Evolutionary conservation across 64 coral and sea anemone species (phyloP).

Genomic region (Pachyseris speciosa): DNA sequence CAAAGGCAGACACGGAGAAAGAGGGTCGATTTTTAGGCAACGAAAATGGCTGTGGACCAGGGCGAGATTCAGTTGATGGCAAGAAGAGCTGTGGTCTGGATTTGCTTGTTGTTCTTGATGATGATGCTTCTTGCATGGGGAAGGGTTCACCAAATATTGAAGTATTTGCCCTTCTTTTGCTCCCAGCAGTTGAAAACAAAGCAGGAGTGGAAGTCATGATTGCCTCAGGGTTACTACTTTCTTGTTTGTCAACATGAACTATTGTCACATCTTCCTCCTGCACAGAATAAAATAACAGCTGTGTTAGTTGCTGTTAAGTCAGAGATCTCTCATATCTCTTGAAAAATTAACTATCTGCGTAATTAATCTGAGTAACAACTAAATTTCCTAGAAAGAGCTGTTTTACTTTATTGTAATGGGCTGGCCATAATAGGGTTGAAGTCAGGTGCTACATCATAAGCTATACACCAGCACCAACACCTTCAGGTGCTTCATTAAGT

Average conservation of each 20-base stretch:
- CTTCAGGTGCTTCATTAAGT: too few relatives aligned
- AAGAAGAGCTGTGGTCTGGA: conserved; percentile 24
- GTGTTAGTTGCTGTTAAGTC: neutral
- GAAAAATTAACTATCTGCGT: too few relatives aligned
- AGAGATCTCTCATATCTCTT: too few relatives aligned
- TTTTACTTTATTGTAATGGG: too few relatives aligned
- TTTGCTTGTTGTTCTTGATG: neutral
- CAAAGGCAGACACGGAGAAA: conserved; percentile 70
- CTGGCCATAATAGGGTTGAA: too few relatives aligned
- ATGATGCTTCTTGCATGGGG: neutral
- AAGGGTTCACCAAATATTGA: conserved; percentile 35
- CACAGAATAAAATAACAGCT: neutral
- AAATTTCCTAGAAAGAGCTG: too few relatives aligned
- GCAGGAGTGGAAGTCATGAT: conserved; percentile 23
- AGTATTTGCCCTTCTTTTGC: conserved; percentile 1
- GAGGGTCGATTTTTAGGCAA: conserved; percentile 26
- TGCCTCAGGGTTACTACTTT: neutral
- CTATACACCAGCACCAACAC: too few relatives aligned
- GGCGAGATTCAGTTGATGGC: conserved; percentile 15
- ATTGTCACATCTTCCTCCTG: neutral
- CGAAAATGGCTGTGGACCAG: conserved; percentile 26
- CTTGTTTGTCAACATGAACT: neutral
- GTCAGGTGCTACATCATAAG: too few relatives aligned
- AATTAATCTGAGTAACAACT: too few relatives aligned
- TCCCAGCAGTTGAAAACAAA: conserved; percentile 1